Evolutionary conservation across 2,113 vertebrate genomes (phyloP).

Genomic region (Numida meleagris): DNA sequence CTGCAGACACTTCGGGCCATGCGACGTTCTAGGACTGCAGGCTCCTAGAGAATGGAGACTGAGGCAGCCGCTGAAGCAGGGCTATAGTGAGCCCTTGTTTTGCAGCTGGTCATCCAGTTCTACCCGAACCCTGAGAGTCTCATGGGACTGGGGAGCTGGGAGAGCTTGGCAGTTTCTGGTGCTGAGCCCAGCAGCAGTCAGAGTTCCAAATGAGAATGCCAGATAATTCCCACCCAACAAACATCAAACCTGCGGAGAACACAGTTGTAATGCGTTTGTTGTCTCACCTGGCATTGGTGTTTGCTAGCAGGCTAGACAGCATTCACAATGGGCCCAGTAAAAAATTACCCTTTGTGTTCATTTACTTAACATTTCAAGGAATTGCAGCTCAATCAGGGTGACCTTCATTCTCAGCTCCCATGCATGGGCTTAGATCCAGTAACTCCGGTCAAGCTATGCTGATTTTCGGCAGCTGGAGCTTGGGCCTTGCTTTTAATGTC

Average conservation of each 20-base stretch:
- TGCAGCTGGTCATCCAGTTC: not conserved
- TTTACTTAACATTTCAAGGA: constrained; percentile 28
- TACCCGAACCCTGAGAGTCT: not conserved
- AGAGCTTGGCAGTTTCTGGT: not conserved
- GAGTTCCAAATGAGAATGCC: not conserved
- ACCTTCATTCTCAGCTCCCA: constrained; percentile 38
- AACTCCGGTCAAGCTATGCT: not conserved
- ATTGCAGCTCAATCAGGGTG: not conserved
- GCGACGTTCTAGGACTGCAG: not conserved
- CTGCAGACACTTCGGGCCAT: not conserved
- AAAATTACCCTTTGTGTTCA: not conserved
- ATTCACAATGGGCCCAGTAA: not conserved
- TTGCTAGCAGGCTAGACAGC: not conserved
- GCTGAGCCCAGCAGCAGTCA: not conserved
- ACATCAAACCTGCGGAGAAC: not conserved
- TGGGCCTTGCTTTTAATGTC: constrained; percentile 38
- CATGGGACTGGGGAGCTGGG: not conserved
- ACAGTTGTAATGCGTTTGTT: not conserved
- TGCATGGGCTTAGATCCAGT: not conserved
- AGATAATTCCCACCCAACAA: not conserved
- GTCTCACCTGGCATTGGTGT: not conserved
- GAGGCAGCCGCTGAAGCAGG: not conserved
- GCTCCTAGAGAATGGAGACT: not conserved
- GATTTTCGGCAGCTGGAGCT: constrained; percentile 35
- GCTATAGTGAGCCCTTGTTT: not conserved